Conservation (phyloP, 2,888 invertebrate species). For the Muschampia plurimacula region DNA sequence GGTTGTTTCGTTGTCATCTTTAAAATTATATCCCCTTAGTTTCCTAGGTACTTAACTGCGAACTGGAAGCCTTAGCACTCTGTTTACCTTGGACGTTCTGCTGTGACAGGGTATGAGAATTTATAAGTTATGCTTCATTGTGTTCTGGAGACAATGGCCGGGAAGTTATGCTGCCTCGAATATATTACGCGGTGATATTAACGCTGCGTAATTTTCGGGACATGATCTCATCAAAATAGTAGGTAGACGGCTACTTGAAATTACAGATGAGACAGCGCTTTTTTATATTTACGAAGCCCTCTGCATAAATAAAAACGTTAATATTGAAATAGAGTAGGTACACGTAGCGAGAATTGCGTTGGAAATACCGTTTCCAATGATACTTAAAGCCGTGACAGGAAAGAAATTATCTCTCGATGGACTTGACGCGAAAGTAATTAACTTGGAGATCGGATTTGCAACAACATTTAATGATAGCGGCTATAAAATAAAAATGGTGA, state of each 20-base stretch:
- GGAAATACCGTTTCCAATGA: conserved; percentile 14
- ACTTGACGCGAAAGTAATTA: conserved; percentile 34
- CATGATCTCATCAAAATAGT: conserved; percentile 34
- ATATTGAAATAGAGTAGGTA: background rate
- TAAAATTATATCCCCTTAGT: conserved; percentile 54
- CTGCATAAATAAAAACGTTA: conserved; percentile 5
- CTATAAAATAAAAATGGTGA: conserved; percentile 33
- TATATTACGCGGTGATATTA: conserved; percentile 38
- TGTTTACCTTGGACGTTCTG: conserved; percentile 38
- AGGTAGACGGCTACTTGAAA: conserved; percentile 22
- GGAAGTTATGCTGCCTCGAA: conserved; percentile 40
- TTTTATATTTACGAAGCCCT: conserved; percentile 2
- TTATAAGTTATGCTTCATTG: conserved; percentile 47
- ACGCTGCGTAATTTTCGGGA: conserved; percentile 37
- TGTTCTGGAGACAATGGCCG: conserved; percentile 45
- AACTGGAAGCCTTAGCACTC: conserved; percentile 35
- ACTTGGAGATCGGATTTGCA: conserved; percentile 33
- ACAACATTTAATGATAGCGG: conserved; percentile 29
- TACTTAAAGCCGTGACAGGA: conserved; percentile 29
- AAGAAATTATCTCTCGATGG: conserved; percentile 30
- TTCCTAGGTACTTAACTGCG: conserved; percentile 46
- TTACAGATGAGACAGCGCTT: conserved; percentile 22
- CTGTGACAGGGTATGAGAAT: conserved; percentile 47
- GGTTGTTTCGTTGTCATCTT: conserved; percentile 55
- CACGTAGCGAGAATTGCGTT: background rate